Conservation (phyloP, 2,888 invertebrate genomes). For the Julus scandinavius region DNA sequence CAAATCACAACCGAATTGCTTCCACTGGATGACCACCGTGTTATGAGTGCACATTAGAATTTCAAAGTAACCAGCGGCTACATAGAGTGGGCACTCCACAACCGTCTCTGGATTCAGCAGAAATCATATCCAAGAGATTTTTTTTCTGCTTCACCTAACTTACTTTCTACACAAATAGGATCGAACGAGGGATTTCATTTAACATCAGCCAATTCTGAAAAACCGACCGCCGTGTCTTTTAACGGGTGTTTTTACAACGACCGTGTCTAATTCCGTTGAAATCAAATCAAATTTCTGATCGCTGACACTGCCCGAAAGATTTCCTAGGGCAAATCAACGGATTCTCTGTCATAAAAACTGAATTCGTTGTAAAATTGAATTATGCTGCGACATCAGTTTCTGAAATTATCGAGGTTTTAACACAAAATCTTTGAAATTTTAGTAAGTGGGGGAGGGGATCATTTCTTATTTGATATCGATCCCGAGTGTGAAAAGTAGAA, state of each 20-base stretch:
- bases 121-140: slow-evolving; percentile 26
- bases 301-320: background rate
- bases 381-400: background rate
- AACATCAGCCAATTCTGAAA: background rate
- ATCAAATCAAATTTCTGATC: slow-evolving; percentile 11
- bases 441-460: background rate
- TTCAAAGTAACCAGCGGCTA: slow-evolving; percentile 34
- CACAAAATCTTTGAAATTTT: background rate
- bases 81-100: background rate
- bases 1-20: slow-evolving; percentile 35
- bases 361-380: background rate
- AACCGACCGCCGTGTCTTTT: background rate
- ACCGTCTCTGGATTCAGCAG: background rate
- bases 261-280: background rate
- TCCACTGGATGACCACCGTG: slow-evolving; percentile 42
- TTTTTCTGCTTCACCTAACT: slow-evolving; percentile 27
- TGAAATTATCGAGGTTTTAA: background rate
- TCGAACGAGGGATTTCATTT: slow-evolving; percentile 9
- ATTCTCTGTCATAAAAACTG: background rate
- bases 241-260: slow-evolving; percentile 31
- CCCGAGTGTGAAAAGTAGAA: background rate
- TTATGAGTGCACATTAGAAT: slow-evolving; percentile 35
- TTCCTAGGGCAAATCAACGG: background rate
- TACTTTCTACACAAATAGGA: slow-evolving; percentile 40
- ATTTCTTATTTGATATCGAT: background rate